Conservation (phyloP, 2,113 vertebrate genomes). For the Ceuthmochares aereus region DNA sequence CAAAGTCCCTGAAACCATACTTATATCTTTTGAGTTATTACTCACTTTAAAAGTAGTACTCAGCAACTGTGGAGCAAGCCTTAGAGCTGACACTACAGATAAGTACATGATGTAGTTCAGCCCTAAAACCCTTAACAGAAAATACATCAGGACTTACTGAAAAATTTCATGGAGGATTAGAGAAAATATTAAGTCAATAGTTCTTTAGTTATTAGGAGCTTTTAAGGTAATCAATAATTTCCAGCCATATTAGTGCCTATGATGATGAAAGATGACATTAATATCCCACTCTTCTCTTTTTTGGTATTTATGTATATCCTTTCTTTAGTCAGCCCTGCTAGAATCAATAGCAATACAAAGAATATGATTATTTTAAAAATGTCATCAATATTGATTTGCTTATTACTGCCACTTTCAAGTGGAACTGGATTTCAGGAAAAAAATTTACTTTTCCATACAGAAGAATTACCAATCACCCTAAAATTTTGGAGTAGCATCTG, state of each 20-base stretch:
- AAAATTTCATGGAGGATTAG: conserved; percentile 53
- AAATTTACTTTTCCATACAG: not conserved
- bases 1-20: not conserved
- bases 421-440: not conserved
- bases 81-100: not conserved
- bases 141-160: conserved; percentile 54
- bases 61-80: not conserved
- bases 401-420: not conserved
- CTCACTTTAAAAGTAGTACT: conserved; percentile 12
- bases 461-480: not conserved
- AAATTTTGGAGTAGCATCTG: not conserved
- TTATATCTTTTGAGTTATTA: not conserved
- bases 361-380: conserved; percentile 7
- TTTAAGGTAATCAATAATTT: conserved; percentile 68
- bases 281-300: not conserved
- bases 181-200: conserved; percentile 58
- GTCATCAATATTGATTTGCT: not conserved
- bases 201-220: conserved; percentile 50
- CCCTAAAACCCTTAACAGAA: conserved; percentile 49
- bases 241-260: conserved; percentile 24
- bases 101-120: conserved; percentile 22
- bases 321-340: not conserved
- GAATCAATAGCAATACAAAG: not conserved
- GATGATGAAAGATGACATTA: not conserved
- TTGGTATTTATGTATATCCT: not conserved